Percentiles rank a stretch among this genome's conserved stretches.
Conservation (phyloP, 53 echinoderm and acorn worm genomes). For the Zoroaster sp. region DNA sequence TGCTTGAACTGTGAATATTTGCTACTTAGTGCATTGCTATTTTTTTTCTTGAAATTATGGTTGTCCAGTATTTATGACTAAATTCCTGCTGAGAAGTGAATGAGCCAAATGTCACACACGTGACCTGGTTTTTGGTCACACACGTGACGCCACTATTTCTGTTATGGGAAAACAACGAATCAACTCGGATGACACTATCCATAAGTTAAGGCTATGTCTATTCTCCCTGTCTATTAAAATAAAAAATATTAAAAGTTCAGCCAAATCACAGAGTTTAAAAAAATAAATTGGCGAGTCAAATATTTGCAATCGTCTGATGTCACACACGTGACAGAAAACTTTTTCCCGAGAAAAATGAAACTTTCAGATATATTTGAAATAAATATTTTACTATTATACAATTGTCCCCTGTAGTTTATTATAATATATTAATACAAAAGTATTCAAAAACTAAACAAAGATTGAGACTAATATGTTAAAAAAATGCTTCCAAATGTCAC, state of each 20-base stretch:
- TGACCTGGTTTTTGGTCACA: neutral
- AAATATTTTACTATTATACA: neutral
- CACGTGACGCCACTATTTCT: neutral
- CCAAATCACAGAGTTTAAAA: conserved; percentile 16
- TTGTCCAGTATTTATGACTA: neutral
- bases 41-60: neutral
- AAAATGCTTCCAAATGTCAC: neutral
- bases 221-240: no score
- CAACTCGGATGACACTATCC: neutral
- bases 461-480: neutral
- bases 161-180: neutral
- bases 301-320: conserved; percentile 18
- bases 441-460: neutral
- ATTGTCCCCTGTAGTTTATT: neutral
- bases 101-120: neutral
- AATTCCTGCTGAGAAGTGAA: neutral
- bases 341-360: neutral
- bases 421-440: neutral
- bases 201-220: neutral
- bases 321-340: no score
- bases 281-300: neutral
- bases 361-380: neutral
- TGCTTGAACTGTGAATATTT: neutral
- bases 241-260: neutral
- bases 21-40: neutral